Evolutionary conservation across 2,888 invertebrate species (phyloP), one percentile per base, ranked within the genome.

Genomic region (Charanyca ferruginea): DNA sequence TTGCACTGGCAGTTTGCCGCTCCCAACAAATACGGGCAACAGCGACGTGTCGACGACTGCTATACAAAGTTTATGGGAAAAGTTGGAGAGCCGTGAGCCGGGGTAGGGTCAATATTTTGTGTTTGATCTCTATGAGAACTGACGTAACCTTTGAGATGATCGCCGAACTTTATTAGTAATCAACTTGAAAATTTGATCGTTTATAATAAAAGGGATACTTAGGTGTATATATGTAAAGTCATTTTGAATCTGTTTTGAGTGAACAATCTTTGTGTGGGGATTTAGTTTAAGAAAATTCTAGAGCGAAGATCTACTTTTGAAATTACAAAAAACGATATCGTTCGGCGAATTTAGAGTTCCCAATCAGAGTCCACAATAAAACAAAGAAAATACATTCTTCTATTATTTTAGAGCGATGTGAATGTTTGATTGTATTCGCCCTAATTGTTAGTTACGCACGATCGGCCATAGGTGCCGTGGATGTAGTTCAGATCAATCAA

Each of bases 31-130:
- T 87, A 91, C 78, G 70, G 71, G 70, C 70, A 69, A 70, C 61
- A 68, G 74, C 72, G 85, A 86, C 88, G 89, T 90, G 90, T 90
- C 87, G 86, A 89, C 87, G 86, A 88, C 87, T 91, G 90, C 92
- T 93, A 93, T 91, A 87, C 90, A 85, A 90, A 90, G 90, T 92
- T 92, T 94, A 91, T 94, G 94, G 93, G 94, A 95, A 92, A 93
- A 91, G 91, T 90, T 87, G 72, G 80, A 85, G 81, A 73, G 84
- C 80, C 77, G 76, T 82, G 81, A 71, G 84, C 73, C 80, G 76
- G 86, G 32, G 85, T 81, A 85, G 75, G 86, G 91, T 90, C 90
- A 90, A 92, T 85, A 91, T 79, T 81, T 80, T 73, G 73, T 90
- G 87, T 92, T 91, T 90, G 89, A 79, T 83, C 81, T 87, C 84